Conservation (phyloP, 2,888 invertebrate species). For the Apotomis betuletana region DNA sequence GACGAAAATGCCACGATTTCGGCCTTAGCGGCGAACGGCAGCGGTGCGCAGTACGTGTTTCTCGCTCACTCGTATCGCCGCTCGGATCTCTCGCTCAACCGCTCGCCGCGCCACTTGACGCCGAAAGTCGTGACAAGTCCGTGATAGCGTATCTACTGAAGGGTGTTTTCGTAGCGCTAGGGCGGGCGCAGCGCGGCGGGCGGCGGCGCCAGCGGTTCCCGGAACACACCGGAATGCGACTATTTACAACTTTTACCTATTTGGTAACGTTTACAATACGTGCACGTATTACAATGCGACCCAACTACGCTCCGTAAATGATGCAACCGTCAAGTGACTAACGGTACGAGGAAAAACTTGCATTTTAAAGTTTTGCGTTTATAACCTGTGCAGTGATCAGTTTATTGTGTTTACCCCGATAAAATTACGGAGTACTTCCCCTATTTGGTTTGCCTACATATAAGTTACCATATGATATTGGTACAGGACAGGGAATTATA, state of each 20-base stretch:
- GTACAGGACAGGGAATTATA: too few relatives aligned
- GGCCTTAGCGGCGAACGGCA: too few relatives aligned
- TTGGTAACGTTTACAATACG: conserved; percentile 77
- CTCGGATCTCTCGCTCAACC: too few relatives aligned
- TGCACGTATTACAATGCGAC: conserved; percentile 60
- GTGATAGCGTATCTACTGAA: conserved; percentile 24
- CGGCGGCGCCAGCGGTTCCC: conserved; percentile 73
- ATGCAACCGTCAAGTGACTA: conserved; percentile 25
- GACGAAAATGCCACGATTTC: too few relatives aligned
- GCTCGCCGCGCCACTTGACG: too few relatives aligned
- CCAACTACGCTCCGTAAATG: conserved; percentile 28
- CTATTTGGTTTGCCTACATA: neutral
- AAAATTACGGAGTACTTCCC: neutral
- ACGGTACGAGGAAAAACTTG: conserved; percentile 14
- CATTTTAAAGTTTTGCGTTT: conserved; percentile 8
- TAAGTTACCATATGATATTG: too few relatives aligned
- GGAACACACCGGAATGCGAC: conserved; percentile 77
- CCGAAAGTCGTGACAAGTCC: too few relatives aligned
- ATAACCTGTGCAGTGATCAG: neutral
- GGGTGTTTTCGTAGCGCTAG: conserved; percentile 50
- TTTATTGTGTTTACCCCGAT: conserved; percentile 1
- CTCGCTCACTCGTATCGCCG: too few relatives aligned
- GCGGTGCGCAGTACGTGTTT: too few relatives aligned
- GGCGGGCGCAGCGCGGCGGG: conserved; percentile 45
- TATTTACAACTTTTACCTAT: conserved; percentile 82